Evolutionary conservation across 2,113 vertebrate species (phyloP), one percentile per base, ranked within the genome.

Genomic region (Anhinga anhinga): DNA sequence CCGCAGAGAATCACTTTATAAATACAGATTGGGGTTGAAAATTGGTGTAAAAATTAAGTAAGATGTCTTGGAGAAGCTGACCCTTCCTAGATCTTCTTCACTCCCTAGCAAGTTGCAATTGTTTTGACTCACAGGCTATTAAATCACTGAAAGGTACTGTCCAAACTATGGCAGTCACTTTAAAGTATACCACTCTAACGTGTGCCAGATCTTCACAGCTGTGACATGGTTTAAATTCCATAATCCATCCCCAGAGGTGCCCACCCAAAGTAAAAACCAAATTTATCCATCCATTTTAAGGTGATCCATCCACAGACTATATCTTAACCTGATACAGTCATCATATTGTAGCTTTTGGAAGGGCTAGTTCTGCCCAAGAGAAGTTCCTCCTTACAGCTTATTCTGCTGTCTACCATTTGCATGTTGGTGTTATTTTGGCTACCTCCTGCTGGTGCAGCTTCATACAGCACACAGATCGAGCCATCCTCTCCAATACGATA

Each of bases 301-400:
- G 98, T 98, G 98, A 99, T 99, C 98, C 99, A 99, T 98, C 98
- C 98, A 98, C 44, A 97, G 97, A 98, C 98, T 97, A 97, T 98
- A 98, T 97, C 96, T 98, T 99, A 99, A 98, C 99, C 99, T 93
- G 99, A 99, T 98, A 99, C 99, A 98, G 99, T 99, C 99, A 99
- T 99, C 99, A 99, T 99, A 98, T 98, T 99, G 99, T 99, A 99
- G 98, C 98, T 98, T 98, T 99, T 99, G 98, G 99, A 99, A 97
- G 99, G 99, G 98, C 99, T 99, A 96, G 99, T 98, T 98, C 99
- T 98, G 96, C 99, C 99, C 98, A 99, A 97, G 97, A 99, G 98
- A 97, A 99, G 98, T 99, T 99, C 99, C 98, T 99, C 99, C 98
- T 99, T 99, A 98, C 99, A 99, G 99, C 99, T 99, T 99, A 99